Evolutionary conservation across 2,113 vertebrate species (phyloP).

Genomic region (Pycnonotus jocosus): DNA sequence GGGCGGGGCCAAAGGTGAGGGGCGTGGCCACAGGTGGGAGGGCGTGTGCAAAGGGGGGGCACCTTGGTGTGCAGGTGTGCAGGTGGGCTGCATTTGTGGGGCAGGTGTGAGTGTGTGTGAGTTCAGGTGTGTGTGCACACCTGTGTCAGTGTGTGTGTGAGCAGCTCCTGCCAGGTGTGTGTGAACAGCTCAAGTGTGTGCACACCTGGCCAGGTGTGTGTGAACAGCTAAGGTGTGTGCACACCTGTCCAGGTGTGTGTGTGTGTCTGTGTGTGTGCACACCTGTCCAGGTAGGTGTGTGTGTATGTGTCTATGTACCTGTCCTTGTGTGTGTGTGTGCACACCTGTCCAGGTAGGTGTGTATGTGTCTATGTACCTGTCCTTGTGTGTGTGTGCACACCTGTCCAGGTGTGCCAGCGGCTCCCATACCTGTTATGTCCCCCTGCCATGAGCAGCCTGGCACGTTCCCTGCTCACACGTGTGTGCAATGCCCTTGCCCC

Average conservation of each 20-base stretch:
- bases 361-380: not conserved
- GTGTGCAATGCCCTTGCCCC: not conserved
- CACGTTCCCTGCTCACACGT: not conserved
- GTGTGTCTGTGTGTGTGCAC: too few species aligned
- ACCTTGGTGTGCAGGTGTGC: not conserved
- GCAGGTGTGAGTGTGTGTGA: not conserved
- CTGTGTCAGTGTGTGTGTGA: not conserved
- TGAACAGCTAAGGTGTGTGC: not conserved
- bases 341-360: too few species aligned
- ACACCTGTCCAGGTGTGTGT: not conserved
- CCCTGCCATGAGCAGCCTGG: not conserved
- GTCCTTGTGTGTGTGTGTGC: not conserved
- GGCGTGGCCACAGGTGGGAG: not conserved
- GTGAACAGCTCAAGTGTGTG: not conserved
- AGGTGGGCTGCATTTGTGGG: not conserved
- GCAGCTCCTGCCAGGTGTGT: not conserved
- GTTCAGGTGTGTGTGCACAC: not conserved
- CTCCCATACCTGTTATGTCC: not conserved
- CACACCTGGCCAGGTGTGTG: not conserved
- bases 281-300: not conserved
- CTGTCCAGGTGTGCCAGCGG: not conserved
- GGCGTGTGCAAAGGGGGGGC: not conserved
- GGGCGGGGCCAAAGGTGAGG: not conserved
- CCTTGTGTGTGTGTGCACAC: not conserved
- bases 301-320: not conserved